Evolutionary conservation across 2,888 invertebrate species (phyloP).

Genomic region (Imbricaverruca yamaguchii): DNA sequence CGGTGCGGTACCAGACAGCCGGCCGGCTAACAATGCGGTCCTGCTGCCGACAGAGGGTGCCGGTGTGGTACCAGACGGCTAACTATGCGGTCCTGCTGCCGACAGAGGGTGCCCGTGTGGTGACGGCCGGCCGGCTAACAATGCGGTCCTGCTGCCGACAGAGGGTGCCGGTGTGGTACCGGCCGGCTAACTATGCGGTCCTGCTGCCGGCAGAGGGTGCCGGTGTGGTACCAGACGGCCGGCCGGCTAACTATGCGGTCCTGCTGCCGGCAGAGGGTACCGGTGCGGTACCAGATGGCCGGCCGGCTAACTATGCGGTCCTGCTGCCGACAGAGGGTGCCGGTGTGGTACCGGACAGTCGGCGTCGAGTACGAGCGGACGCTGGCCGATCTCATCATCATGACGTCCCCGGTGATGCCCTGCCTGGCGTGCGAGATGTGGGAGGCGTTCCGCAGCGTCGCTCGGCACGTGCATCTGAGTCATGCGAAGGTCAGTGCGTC

Average conservation of each 20-base stretch:
- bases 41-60: constrained; percentile 31
- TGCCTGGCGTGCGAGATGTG: constrained; percentile 32
- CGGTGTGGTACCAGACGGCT: constrained; percentile 21
- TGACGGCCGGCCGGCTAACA: too few relatives aligned
- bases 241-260: too few relatives aligned
- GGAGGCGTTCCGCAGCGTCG: constrained; percentile 29
- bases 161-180: constrained; percentile 26
- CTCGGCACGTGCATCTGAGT: not conserved
- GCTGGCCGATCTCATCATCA: constrained; percentile 28
- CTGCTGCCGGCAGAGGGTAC: constrained; percentile 30
- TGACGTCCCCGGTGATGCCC: constrained; percentile 30
- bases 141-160: too few relatives aligned
- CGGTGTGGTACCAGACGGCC: constrained; percentile 21
- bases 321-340: constrained; percentile 31
- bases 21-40: too few relatives aligned
- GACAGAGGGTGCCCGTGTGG: too few relatives aligned
- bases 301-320: too few relatives aligned
- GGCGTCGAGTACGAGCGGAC: constrained; percentile 30
- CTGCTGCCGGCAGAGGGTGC: constrained; percentile 31
- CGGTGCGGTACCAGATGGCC: constrained; percentile 20
- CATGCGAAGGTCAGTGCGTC: constrained; percentile 13
- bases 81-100: too few relatives aligned
- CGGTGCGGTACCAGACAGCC: constrained; percentile 21
- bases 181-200: too few relatives aligned
- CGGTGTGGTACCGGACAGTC: constrained; percentile 22